Evolutionary conservation across 2,113 vertebrate species (phyloP), one percentile per base, ranked within the genome.

Genomic region (Motacilla tschutschensis): DNA sequence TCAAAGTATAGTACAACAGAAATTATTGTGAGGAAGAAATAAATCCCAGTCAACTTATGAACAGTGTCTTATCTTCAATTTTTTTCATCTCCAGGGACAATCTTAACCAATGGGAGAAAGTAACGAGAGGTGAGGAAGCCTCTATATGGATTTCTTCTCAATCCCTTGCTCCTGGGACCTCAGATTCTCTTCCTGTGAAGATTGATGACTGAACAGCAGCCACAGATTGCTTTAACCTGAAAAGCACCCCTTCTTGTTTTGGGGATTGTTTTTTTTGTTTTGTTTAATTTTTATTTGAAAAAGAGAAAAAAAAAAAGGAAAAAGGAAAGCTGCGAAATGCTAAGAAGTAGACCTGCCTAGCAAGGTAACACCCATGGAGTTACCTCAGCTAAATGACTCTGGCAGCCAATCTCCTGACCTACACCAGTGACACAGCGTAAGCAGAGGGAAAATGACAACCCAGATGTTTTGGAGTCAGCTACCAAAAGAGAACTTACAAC

Each of bases 71-170:
- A 55, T n/a, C 40, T 93, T 60, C 29, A 1, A 54, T 12, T 83
- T 80, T 89, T 73, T 82, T 40, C 10, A 17, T 66, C 36, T 84
- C 88, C 89, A 99, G 99, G 96, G 98, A 99, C 55, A 99, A 99
- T 96, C 98, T 99, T 73, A 88, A 83, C 88, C 99, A 99, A 79
- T 99, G 99, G 99, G 99, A 99, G 95, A 98, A 97, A 93, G 98
- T 99, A 51, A 98, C 97, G 2, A 97, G 93, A 29, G 98, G 98
- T 59, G 99, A 99, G 89, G 98, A 98, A 93, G 96, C 97, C 6
- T 93, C 97, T 1, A 75, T 97, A 43, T 97, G 97, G 97, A 87
- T 95, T 88, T 87, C 96, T 0, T 60, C 91, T 26, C 94, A 94
- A 13, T 64, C 95, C 3, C 73, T 75, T 21, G 88, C 94, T 83